Evolutionary conservation across 2,888 invertebrate species (phyloP).

Genomic region (Schrankia costaestrigalis): DNA sequence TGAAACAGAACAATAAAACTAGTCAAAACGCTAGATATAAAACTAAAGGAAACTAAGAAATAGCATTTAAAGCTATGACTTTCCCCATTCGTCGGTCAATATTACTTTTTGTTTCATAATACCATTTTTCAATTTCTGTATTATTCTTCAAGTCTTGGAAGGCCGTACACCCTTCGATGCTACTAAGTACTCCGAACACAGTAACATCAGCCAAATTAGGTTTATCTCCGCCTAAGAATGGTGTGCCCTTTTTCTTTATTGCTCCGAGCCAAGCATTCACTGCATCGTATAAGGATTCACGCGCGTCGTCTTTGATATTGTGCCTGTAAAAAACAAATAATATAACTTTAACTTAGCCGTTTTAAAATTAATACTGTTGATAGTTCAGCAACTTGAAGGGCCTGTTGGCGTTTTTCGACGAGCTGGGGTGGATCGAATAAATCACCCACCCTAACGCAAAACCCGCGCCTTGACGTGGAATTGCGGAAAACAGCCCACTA

Average conservation of each 20-base stretch:
- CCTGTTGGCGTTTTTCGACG: no score
- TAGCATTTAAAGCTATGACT: slow-evolving; percentile 44
- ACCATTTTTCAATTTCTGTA: slow-evolving; percentile 90
- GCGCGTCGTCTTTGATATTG: slow-evolving; percentile 91
- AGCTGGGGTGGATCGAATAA: no score
- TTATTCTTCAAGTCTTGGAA: slow-evolving; percentile 89
- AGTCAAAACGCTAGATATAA: no score
- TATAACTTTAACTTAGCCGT: not conserved
- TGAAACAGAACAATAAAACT: no score
- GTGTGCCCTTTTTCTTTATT: slow-evolving; percentile 84
- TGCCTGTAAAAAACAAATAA: slow-evolving; percentile 76
- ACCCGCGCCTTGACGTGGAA: no score
- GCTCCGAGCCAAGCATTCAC: slow-evolving; percentile 89
- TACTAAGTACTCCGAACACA: slow-evolving; percentile 93
- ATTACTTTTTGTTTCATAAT: slow-evolving; percentile 84
- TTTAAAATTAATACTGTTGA: not conserved
- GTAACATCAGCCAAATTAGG: slow-evolving; percentile 97
- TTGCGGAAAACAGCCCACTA: no score
- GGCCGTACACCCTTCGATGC: slow-evolving; percentile 95
- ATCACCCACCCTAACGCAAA: no score
- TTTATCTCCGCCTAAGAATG: slow-evolving; percentile 91
- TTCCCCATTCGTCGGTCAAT: slow-evolving; percentile 81
- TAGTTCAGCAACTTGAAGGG: no score
- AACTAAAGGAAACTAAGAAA: no score
- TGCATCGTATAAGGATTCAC: slow-evolving; percentile 94